These are phyloP conservation scores for Muntiacus reevesi DNA, from an alignment of 2,113 vertebrate species.

Conservation along the genomic window DNA sequence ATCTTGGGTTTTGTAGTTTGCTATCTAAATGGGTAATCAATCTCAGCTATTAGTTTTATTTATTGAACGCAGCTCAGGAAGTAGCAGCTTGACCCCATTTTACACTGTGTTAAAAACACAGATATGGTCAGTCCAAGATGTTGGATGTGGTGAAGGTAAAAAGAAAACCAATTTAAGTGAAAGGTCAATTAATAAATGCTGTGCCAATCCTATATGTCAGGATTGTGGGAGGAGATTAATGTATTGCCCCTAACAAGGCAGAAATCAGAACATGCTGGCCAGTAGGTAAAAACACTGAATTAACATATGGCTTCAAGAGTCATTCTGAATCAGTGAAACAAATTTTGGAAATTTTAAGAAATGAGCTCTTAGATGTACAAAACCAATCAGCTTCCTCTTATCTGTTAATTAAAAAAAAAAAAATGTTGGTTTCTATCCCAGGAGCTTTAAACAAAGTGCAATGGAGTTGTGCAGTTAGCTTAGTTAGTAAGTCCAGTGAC, in stretches of 20 bases:
- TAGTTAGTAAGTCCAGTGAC: background rate
- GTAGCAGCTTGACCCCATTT: constrained; percentile 6
- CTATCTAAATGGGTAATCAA: constrained; percentile 20
- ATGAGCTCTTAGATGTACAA: background rate
- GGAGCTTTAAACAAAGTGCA: background rate
- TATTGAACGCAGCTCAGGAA: constrained; percentile 40
- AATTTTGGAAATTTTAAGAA: background rate
- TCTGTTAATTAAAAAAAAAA: background rate
- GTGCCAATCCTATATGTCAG: background rate
- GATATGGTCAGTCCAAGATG: background rate
- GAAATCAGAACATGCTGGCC: background rate
- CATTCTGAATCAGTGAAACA: background rate
- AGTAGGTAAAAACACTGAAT: background rate
- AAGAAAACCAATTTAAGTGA: constrained; percentile 38
- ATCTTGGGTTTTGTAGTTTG: constrained; percentile 53
- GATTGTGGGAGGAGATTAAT: background rate
- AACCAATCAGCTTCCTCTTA: background rate
- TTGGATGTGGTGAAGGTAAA: background rate
- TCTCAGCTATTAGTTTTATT: constrained; percentile 60
- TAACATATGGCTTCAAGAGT: background rate
- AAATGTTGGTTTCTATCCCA: background rate
- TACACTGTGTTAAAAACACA: constrained; percentile 27
- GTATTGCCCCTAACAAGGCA: background rate
- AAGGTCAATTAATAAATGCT: constrained; percentile 33
- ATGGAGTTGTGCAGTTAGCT: background rate